A percentile compares a stretch with the other conserved stretches of the same genome.
Conservation (phyloP, 2,888 invertebrate genomes). For the Drosophila melanosoma region DNA sequence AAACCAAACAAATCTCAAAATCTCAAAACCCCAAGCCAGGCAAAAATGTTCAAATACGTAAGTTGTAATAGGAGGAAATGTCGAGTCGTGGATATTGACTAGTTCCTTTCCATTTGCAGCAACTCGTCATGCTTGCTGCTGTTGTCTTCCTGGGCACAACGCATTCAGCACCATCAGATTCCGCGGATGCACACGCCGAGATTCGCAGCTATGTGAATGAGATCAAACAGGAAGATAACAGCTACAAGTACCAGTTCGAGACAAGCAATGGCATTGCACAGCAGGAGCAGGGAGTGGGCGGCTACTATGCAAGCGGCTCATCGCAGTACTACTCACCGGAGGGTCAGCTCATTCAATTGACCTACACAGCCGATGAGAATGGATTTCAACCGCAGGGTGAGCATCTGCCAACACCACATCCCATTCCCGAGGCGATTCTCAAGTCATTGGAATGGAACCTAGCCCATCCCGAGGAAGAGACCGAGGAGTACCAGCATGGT, state of each 20-base stretch:
- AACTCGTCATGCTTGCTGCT: constrained; percentile 59
- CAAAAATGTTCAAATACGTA: constrained; percentile 80
- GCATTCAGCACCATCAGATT: constrained; percentile 62
- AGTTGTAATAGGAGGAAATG: constrained; percentile 45
- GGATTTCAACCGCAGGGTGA: constrained; percentile 86
- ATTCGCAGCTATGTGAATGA: constrained; percentile 83
- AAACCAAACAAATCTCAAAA: constrained; percentile 17
- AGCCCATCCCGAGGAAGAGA: constrained; percentile 78
- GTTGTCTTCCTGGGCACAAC: constrained; percentile 36
- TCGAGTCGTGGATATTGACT: not conserved
- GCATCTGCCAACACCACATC: constrained; percentile 82
- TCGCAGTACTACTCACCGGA: constrained; percentile 86
- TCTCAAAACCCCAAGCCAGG: constrained; percentile 49
- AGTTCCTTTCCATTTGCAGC: constrained; percentile 54
- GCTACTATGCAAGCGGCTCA: constrained; percentile 86
- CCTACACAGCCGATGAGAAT: constrained; percentile 87
- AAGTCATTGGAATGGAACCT: constrained; percentile 76
- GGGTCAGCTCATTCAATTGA: constrained; percentile 84
- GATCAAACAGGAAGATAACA: constrained; percentile 81
- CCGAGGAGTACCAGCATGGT: constrained; percentile 67
- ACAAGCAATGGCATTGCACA: constrained; percentile 87
- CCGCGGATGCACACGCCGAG: constrained; percentile 77
- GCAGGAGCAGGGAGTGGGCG: constrained; percentile 86
- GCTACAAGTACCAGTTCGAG: constrained; percentile 85
- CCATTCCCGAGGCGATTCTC: constrained; percentile 79